Conservation (phyloP, 2,888 invertebrate species). For the Therioaphis trifolii region DNA sequence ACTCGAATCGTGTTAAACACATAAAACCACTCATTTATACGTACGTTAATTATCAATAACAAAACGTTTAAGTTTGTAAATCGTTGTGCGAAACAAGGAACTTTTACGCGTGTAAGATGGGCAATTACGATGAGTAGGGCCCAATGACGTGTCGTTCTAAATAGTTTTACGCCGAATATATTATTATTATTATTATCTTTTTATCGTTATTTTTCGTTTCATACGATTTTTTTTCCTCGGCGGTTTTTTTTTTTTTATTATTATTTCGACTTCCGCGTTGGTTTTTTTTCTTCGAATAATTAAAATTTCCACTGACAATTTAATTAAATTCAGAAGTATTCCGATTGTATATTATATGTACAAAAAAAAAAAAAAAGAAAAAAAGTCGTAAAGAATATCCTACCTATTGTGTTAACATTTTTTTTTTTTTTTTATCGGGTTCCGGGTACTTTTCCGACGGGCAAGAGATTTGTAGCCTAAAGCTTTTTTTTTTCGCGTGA, state of each 20-base stretch:
- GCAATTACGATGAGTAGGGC: too few species aligned
- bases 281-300: background rate
- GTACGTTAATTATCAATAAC: too few species aligned
- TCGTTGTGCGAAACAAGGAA: too few species aligned
- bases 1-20: too few species aligned
- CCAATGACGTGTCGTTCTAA: background rate
- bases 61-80: too few species aligned
- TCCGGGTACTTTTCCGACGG: background rate
- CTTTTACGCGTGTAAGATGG: too few species aligned
- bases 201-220: background rate
- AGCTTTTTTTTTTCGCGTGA: background rate
- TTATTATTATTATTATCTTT: background rate
- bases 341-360: too few species aligned
- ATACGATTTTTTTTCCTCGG: background rate
- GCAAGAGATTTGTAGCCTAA: background rate
- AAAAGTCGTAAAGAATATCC: background rate
- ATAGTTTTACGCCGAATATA: slow-evolving; percentile 1
- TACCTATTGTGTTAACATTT: background rate
- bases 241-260: background rate
- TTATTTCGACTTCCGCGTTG: background rate
- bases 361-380: background rate
- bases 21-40: too few species aligned
- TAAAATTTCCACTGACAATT: background rate
- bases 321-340: slow-evolving; percentile 17
- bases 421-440: background rate